phyloP scores from a whole-genome alignment of 2,113 vertebrate species.

The pig (Sus scrofa) region DNA sequence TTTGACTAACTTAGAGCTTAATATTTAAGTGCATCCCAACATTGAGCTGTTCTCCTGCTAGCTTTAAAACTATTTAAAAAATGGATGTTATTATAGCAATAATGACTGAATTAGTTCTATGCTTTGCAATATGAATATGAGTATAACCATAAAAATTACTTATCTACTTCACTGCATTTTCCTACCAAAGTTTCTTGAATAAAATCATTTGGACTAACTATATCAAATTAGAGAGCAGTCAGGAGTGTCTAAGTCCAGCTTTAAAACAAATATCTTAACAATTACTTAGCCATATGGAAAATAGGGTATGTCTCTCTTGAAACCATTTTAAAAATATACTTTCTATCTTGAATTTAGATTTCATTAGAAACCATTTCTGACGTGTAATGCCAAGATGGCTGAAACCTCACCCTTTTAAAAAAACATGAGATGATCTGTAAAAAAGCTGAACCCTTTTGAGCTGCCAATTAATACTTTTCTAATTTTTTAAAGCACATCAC shows the following conservation, averaged over 20 bases:
- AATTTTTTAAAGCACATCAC: slow-evolving; percentile 84
- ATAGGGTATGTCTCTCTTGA: slow-evolving; percentile 86
- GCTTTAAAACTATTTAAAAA: slow-evolving; percentile 79
- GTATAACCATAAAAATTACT: slow-evolving; percentile 87
- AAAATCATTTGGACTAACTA: slow-evolving; percentile 86
- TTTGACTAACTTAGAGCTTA: slow-evolving; percentile 65
- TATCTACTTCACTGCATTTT: slow-evolving; percentile 87
- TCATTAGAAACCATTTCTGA: slow-evolving; percentile 87
- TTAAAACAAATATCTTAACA: slow-evolving; percentile 90
- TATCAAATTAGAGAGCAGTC: slow-evolving; percentile 89
- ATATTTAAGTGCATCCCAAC: slow-evolving; percentile 80
- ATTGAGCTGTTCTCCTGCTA: slow-evolving; percentile 71
- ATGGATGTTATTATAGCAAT: slow-evolving; percentile 72
- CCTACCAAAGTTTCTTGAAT: slow-evolving; percentile 86
- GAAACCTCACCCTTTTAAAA: slow-evolving; percentile 85
- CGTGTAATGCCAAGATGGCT: slow-evolving; percentile 84
- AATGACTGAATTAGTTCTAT: slow-evolving; percentile 82
- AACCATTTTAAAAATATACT: slow-evolving; percentile 84
- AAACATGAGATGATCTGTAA: slow-evolving; percentile 83
- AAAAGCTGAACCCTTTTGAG: slow-evolving; percentile 84
- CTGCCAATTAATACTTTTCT: slow-evolving; percentile 85
- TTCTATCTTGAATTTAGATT: slow-evolving; percentile 87
- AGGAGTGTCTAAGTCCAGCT: slow-evolving; percentile 89
- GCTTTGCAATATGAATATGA: slow-evolving; percentile 85
- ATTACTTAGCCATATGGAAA: slow-evolving; percentile 89